Evolutionary conservation across 2,797 vertebrate species (phyloP), one percentile per base, ranked within the genome.

Genomic region (Lindbergichthys nudifrons): DNA sequence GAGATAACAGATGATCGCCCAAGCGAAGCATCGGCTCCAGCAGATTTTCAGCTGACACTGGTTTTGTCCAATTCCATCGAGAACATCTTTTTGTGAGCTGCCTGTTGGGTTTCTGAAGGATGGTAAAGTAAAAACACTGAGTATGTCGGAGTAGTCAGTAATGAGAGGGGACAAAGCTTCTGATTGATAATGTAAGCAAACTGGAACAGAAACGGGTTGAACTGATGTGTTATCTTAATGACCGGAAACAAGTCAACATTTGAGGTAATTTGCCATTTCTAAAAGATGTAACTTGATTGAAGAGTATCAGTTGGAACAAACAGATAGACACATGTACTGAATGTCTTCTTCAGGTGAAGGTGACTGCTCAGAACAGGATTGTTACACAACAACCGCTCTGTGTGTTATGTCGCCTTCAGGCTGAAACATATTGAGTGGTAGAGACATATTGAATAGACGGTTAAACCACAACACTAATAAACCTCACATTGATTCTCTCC

Each of bases 21-120:
- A 65, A 76, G 88, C 56, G 50, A 78, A 83, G 81, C 87, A 65
- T 70, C 26, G 2, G 65, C 74, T 39, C 13, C 83, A 66, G 80
- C 83, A 79, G 73, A 77, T 82, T 88, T 92, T 86, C 36, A 85
- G 90, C 86, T 85, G 87, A 92, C 88, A 39, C 57, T 9, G 52
- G 60, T 66, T 88, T 88, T 73, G 80, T 87, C 74, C 78, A 48
- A 50, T 82, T 81, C 61, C 39, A 65, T 73, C 46, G 53, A 77
- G 71, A 76, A 85, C 88, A 89, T 90, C 43, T 73, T 81, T 81
- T 70, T 73, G 75, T 43, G 36, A 79, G 68, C 10, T 18, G 5
- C 10, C 54, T 32, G 45, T 63, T 50, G 13, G 32, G 52, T 77
- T 81, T 83, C 32, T 54, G 73, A 3, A 23, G 69, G 36, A 67